These are phyloP conservation scores for Pogonomyrmex barbatus DNA, from an alignment of 1,140 invertebrate genomes.

Conservation along the genomic window DNA sequence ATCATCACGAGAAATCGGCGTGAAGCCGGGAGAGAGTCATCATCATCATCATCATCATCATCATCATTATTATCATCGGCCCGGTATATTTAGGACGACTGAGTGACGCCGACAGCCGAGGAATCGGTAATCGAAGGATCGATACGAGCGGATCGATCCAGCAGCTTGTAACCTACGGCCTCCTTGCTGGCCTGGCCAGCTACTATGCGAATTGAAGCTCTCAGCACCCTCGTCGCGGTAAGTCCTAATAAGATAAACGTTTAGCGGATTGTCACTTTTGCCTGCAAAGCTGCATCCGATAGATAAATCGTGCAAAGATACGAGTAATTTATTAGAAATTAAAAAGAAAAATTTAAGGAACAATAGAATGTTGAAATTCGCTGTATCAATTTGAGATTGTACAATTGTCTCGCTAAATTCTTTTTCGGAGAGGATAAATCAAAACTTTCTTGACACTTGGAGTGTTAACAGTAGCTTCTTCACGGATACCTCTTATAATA, in stretches of 20 bases:
- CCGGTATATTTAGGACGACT: constrained; percentile 57
- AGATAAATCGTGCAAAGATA: not conserved
- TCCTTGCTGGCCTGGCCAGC: constrained; percentile 86
- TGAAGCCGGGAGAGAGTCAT: constrained; percentile 76
- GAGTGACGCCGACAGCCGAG: constrained; percentile 54
- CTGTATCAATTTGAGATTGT: not conserved
- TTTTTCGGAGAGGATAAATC: not conserved
- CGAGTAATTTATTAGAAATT: not conserved
- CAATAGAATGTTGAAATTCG: not conserved
- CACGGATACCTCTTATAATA: constrained; percentile 21
- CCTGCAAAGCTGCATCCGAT: not conserved
- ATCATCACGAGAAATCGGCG: constrained; percentile 77
- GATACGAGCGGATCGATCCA: constrained; percentile 79
- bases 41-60: constrained; percentile 42
- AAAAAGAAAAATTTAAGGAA: not conserved
- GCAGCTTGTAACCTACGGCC: constrained; percentile 82
- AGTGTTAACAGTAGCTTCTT: constrained; percentile 20
- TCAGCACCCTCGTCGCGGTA: constrained; percentile 85
- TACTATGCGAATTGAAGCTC: constrained; percentile 87
- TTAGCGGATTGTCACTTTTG: not conserved
- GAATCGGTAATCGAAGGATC: constrained; percentile 73
- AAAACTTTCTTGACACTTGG: not conserved
- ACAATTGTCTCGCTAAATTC: not conserved
- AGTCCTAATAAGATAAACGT: constrained; percentile 61
- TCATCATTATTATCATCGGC: constrained; percentile 62